These are phyloP conservation scores for Catharus minimus DNA, from an alignment of 2,113 vertebrate species.

Conservation along the genomic window DNA sequence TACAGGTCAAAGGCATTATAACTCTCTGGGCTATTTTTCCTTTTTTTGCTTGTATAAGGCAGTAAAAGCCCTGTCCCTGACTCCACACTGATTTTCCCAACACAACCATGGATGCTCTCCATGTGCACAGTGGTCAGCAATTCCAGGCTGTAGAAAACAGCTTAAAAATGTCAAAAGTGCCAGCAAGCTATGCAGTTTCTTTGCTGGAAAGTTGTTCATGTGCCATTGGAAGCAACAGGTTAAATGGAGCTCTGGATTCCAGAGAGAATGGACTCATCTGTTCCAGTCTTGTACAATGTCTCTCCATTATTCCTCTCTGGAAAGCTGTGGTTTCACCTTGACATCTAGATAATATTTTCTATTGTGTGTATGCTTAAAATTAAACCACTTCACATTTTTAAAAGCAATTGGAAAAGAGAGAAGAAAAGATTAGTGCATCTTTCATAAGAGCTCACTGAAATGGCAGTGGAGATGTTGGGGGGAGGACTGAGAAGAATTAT, in stretches of 20 bases:
- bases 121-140: background rate
- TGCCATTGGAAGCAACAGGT: background rate
- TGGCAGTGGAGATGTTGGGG: fast-evolving
- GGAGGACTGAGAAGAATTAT: background rate
- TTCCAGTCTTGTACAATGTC: background rate
- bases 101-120: background rate
- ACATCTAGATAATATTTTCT: background rate
- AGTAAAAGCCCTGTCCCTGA: background rate
- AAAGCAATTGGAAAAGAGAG: background rate
- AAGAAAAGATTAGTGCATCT: background rate
- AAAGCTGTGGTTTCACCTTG: background rate
- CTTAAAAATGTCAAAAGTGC: background rate
- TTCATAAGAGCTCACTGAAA: background rate
- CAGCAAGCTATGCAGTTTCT: background rate
- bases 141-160: background rate
- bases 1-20: background rate
- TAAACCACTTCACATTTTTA: background rate
- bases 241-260: background rate
- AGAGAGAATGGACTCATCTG: background rate
- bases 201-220: background rate
- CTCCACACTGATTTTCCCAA: background rate
- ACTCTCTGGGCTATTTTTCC: background rate
- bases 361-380: background rate
- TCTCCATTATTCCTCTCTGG: background rate
- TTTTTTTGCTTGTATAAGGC: background rate